A percentile compares a stretch with the other conserved stretches of the same genome.
These are phyloP conservation scores for Apteryx mantelli DNA, from an alignment of 2,113 vertebrate species.

Conservation along the genomic window DNA sequence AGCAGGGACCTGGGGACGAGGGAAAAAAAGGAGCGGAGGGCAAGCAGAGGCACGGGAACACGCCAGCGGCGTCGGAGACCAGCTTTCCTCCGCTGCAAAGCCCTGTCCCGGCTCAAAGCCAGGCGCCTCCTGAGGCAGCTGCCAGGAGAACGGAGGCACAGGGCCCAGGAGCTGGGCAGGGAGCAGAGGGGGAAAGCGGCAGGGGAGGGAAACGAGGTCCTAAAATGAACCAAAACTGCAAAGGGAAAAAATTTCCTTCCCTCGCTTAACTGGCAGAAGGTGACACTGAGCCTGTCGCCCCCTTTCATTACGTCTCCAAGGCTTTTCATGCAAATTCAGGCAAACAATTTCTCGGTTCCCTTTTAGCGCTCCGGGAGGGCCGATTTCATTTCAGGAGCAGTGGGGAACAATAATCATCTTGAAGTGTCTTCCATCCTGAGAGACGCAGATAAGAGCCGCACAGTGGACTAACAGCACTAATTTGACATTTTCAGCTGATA, in stretches of 20 bases:
- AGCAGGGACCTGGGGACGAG: too few species aligned
- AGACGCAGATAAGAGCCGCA: slow-evolving; percentile 72
- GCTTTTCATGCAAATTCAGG: slow-evolving; percentile 75
- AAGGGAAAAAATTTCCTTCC: neutral
- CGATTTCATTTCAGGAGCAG: slow-evolving; percentile 71
- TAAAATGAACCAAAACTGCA: slow-evolving; percentile 39
- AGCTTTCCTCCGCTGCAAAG: neutral
- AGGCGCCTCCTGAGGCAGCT: neutral
- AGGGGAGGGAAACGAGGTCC: neutral
- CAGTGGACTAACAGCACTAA: slow-evolving; percentile 69
- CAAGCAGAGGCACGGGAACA: too few species aligned
- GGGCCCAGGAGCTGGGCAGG: fast-evolving
- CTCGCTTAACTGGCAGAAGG: slow-evolving; percentile 24
- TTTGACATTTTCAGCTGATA: slow-evolving; percentile 64
- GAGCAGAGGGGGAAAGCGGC: neutral
- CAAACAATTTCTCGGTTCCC: slow-evolving; percentile 72
- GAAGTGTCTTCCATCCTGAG: slow-evolving; percentile 75
- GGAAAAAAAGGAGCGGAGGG: too few species aligned
- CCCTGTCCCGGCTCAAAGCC: neutral
- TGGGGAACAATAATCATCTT: slow-evolving; percentile 60
- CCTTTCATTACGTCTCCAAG: slow-evolving; percentile 55
- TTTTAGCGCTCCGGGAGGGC: slow-evolving; percentile 66
- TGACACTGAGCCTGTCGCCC: slow-evolving; percentile 57
- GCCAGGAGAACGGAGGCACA: fast-evolving
- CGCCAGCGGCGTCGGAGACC: too few species aligned